Conservation (phyloP, 2,113 vertebrate species). For the Epinephelus moara region DNA sequence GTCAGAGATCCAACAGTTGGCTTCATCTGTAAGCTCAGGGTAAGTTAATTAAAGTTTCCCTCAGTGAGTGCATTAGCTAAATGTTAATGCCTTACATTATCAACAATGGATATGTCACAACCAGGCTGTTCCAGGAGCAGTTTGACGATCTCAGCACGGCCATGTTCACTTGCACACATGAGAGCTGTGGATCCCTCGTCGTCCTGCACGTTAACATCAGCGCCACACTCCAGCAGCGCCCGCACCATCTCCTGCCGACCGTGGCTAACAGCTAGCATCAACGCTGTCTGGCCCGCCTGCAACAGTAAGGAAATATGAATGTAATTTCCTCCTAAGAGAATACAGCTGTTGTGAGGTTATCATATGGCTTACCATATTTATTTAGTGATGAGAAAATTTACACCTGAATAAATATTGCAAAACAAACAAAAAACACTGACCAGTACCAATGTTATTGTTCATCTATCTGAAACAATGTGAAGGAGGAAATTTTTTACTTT, state of each 20-base stretch:
- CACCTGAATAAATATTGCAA: background rate
- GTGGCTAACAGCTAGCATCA: slow-evolving; percentile 95
- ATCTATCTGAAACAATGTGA: background rate
- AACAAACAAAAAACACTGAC: background rate
- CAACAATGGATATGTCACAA: slow-evolving; percentile 89
- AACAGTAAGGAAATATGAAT: background rate
- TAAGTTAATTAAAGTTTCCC: background rate
- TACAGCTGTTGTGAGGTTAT: background rate
- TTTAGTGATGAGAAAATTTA: background rate
- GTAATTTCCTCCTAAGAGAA: background rate
- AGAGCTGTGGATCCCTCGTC: slow-evolving; percentile 95
- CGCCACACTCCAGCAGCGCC: slow-evolving; percentile 89
- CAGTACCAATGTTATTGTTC: background rate
- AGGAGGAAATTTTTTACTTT: background rate
- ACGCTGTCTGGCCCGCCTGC: slow-evolving; percentile 93
- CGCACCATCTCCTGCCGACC: slow-evolving; percentile 94
- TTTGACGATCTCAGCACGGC: slow-evolving; percentile 89
- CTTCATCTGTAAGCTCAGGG: slow-evolving; percentile 9
- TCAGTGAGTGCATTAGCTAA: background rate
- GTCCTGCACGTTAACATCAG: slow-evolving; percentile 91
- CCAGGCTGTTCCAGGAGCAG: slow-evolving; percentile 90
- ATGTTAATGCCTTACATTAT: slow-evolving; percentile 87
- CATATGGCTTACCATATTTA: background rate
- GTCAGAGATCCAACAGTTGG: slow-evolving; percentile 6
- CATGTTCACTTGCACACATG: slow-evolving; percentile 96